A percentile compares a stretch with the other conserved stretches of the same genome.
Conservation (phyloP, 2,888 invertebrate genomes). For the Hymenopus coronatus region DNA sequence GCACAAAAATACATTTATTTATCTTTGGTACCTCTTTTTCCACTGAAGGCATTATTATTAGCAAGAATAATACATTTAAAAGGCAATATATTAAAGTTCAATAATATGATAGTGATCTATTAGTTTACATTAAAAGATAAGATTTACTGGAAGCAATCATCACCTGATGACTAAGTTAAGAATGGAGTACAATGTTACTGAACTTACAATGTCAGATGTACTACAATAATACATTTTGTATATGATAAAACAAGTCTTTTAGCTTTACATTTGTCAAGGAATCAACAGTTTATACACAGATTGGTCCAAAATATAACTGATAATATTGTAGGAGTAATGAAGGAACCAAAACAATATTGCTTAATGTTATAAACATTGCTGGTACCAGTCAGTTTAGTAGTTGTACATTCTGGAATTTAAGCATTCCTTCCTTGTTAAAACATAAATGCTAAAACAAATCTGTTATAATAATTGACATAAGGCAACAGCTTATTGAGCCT, state of each 20-base stretch:
- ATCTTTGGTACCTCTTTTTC: neutral
- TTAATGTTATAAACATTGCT: neutral
- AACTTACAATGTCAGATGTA: neutral
- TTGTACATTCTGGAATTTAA: neutral
- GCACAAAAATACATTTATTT: conserved; percentile 11
- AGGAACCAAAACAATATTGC: neutral
- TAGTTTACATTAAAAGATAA: neutral
- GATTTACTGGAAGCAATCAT: neutral
- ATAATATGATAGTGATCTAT: neutral
- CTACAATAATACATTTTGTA: neutral
- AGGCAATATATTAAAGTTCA: neutral
- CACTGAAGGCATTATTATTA: neutral
- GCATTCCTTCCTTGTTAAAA: too few relatives aligned
- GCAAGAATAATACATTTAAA: neutral
- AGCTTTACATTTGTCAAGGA: neutral
- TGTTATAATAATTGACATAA: neutral
- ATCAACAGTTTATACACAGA: neutral
- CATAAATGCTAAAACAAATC: neutral
- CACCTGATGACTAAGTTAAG: neutral
- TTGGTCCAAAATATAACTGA: neutral
- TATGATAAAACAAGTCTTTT: neutral
- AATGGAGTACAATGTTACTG: too few relatives aligned
- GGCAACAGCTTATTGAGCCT: neutral
- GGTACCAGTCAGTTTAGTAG: neutral
- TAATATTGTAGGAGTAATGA: neutral